Base-by-base conservation (phyloP, 35 echinoderm and acorn worm species). In the Patiria miniata region DNA sequence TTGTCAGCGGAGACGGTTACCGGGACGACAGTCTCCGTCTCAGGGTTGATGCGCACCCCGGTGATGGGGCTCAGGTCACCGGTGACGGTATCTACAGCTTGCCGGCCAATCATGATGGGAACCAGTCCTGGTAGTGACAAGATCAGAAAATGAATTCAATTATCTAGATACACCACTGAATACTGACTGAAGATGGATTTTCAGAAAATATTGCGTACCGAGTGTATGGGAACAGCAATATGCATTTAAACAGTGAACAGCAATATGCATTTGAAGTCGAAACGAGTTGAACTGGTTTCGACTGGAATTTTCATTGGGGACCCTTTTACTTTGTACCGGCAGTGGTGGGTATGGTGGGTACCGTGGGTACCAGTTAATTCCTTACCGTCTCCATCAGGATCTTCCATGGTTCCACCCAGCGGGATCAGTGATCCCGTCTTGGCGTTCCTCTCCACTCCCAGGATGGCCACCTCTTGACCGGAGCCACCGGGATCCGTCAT, bases 331-430 rank as follows among this genome's bases (percentile, higher is more conserved):
- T n/a, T n/a, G n/a, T n/a, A n/a, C n/a, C n/a, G n/a, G n/a, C n/a
- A n/a, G n/a, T n/a, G n/a, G n/a, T n/a, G n/a, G n/a, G n/a, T n/a
- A n/a, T n/a, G n/a, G n/a, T n/a, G n/a, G n/a, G n/a, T n/a, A n/a
- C n/a, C n/a, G n/a, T n/a, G n/a, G 42, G 42, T 47, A 47, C 42
- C 42, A 47, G 42, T 32, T 9, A 47, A 61, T n/a, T 40, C 18
- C 87, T 81, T 80, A 97, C 94, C 94, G 68, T 97, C 92, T 56
- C 96, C 96, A 52, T 98, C 92, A 38, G 93, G 96, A 77, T 98
- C 93, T 83, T 98, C 96, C 83, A 94, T 93, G 59, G 96, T 98
- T 77, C 96, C 96, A 58, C 96, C 96, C 26, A 98, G 96, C 0
- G 96, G 96, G 56, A 91, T 92, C 21, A 98, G 81, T 30, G 86